A percentile compares a stretch with the other conserved stretches of the same genome.
phyloP scores from a whole-genome alignment of 23 tunicate genomes.

The Phallusia fumigata region DNA sequence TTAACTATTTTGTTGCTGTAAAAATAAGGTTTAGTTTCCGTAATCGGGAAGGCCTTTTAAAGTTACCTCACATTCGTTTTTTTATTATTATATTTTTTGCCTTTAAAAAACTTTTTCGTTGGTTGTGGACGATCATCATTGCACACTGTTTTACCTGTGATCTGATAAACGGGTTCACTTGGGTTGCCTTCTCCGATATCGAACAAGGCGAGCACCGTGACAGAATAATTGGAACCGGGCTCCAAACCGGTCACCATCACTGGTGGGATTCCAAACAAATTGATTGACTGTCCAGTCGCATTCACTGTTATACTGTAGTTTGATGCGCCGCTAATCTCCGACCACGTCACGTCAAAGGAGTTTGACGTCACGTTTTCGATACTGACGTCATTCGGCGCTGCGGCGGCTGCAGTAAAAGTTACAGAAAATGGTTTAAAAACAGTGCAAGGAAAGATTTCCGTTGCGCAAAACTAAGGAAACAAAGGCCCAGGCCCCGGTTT shows the following conservation, averaged over 20 bases:
- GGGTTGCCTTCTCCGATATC: conserved; percentile 8
- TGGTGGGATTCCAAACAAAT: not conserved
- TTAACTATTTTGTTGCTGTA: no score
- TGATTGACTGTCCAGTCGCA: not conserved
- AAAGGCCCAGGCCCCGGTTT: no score
- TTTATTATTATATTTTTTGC: no score
- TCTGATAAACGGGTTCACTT: conserved; percentile 23
- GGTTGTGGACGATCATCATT: no score
- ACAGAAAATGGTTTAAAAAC: no score
- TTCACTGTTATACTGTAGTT: conserved; percentile 18
- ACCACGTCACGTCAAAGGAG: conserved; percentile 25
- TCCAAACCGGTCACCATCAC: not conserved
- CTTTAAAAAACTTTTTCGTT: no score
- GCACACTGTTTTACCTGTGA: conserved; percentile 29
- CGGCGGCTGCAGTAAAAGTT: conserved; percentile 11
- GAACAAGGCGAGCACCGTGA: conserved; percentile 14
- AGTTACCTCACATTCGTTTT: no score
- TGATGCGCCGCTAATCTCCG: conserved; percentile 20
- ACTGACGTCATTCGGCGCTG: conserved; percentile 13
- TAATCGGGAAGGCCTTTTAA: no score
- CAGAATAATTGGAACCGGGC: conserved; percentile 21
- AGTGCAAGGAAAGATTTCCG: no score
- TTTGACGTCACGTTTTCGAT: conserved; percentile 8
- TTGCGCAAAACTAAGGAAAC: no score
- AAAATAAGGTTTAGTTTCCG: no score